phyloP scores from a whole-genome alignment of 2,888 invertebrate genomes.

The Ischnura elegans region DNA sequence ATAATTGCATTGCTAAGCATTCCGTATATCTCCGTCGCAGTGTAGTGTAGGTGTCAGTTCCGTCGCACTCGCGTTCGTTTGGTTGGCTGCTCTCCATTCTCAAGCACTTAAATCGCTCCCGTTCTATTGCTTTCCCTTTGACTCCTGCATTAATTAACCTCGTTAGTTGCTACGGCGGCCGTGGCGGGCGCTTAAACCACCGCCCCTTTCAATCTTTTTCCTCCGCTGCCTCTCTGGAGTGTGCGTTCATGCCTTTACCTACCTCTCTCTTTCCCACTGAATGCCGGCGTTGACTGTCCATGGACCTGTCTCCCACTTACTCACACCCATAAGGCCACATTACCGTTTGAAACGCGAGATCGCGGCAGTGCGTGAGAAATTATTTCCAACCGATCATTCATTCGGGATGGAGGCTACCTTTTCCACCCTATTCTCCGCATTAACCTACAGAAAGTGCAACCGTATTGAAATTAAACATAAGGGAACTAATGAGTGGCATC shows the following conservation, averaged over 20 bases:
- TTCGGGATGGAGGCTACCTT: neutral
- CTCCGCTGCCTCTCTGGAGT: neutral
- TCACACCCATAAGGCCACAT: neutral
- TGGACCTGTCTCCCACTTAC: neutral
- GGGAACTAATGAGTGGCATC: constrained; percentile 7
- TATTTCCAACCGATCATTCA: constrained; percentile 29
- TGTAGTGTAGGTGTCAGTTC: neutral
- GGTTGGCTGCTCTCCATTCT: neutral
- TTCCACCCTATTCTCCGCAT: neutral
- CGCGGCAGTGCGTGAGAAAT: constrained; percentile 20
- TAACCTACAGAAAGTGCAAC: constrained; percentile 1
- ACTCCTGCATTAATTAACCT: constrained; percentile 59
- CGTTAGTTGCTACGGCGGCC: constrained; percentile 37
- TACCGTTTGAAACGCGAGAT: constrained; percentile 15
- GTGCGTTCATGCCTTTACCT: neutral
- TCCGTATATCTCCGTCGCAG: neutral
- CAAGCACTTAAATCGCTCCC: neutral
- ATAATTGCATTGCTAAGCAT: no score
- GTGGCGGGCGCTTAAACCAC: neutral
- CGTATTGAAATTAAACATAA: neutral
- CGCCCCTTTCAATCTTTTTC: neutral
- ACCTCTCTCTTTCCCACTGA: neutral
- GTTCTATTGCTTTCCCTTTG: constrained; percentile 33
- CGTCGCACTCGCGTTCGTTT: neutral
- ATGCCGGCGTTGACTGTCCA: no score